Evolutionary conservation across 2,113 vertebrate genomes (phyloP), one percentile per base, ranked within the genome.

Genomic region (Xiphophorus maculatus): DNA sequence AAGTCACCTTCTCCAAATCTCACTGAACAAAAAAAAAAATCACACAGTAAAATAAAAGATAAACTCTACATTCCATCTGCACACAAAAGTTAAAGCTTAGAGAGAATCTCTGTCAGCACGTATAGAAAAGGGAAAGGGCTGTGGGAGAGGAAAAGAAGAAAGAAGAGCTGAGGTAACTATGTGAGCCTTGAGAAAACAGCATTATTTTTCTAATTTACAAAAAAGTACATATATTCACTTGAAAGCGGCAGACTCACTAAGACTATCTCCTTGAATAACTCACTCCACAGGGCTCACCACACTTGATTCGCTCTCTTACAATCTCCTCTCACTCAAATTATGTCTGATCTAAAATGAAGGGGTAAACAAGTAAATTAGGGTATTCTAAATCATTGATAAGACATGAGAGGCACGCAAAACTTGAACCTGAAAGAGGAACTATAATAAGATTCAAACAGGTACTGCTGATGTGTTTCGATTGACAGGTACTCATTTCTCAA

Each of bases 1-100:
- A 91, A 93, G 90, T 94, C 92, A 95, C 92, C 92, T 94, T 94
- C 93, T 90, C 82, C 83, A 93, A 94, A 94, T 93, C 93, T 91
- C 89, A 92, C 90, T 93, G 89, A 93, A 94, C 84, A 89, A 93
- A 92, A 37, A 12, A 37, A 8, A 33, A 28, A 28, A 90, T 91
- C 91, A 91, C 85, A 87, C 64, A 74, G 84, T 48, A 91, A 93
- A 93, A 94, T 92, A 93, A 92, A 94, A 93, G 90, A 89, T 87
- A 91, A 88, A 92, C 89, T 92, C 89, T 89, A 75, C 83, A 93
- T 90, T 93, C 86, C 40, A 73, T 83, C 79, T 81, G 85, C 90
- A 85, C 88, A 87, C 81, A 73, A 35, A 80, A 91, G 89, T 93
- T 91, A 87, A 93, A 87, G 89, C 89, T 92, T 89, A 91, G 84